Conservation (phyloP, 2,113 vertebrate species). For the Platysternon megacephalum region DNA sequence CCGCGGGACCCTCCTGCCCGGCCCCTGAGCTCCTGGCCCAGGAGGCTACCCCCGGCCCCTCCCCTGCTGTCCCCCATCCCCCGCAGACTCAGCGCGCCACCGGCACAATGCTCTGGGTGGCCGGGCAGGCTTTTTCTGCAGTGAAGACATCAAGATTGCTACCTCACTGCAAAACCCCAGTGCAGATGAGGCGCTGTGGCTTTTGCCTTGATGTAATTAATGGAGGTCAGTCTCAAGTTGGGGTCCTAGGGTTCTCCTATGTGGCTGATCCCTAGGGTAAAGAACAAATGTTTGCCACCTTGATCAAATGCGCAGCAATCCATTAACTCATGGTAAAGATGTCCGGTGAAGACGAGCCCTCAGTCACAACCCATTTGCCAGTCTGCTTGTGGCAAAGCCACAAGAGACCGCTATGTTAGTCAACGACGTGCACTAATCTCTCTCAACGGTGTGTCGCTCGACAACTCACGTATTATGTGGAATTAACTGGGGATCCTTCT, state of each 20-base stretch:
- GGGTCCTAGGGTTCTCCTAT: not conserved
- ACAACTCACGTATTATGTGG: not conserved
- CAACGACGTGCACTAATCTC: not conserved
- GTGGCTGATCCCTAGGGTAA: not conserved
- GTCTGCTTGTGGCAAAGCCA: not conserved
- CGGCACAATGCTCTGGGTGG: too few species aligned
- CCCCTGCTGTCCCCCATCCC: too few species aligned
- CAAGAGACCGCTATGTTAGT: too few species aligned
- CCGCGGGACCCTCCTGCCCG: too few species aligned
- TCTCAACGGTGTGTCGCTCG: not conserved
- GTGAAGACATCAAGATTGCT: not conserved
- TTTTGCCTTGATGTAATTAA: not conserved
- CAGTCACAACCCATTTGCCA: not conserved
- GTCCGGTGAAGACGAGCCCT: not conserved
- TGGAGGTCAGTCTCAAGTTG: not conserved
- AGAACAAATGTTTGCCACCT: not conserved
- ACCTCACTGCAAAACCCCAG: not conserved
- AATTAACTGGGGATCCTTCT: too few species aligned
- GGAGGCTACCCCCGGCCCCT: too few species aligned
- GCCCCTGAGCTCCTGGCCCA: too few species aligned
- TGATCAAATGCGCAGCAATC: not conserved
- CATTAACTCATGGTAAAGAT: not conserved
- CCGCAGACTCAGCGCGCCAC: too few species aligned
- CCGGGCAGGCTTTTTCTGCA: not conserved
- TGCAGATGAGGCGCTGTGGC: not conserved